A percentile compares a stretch with the other conserved stretches of the same genome.
These are phyloP conservation scores for Pachyuromys duprasi DNA, from an alignment of 2,797 vertebrate genomes.

Conservation along the genomic window DNA sequence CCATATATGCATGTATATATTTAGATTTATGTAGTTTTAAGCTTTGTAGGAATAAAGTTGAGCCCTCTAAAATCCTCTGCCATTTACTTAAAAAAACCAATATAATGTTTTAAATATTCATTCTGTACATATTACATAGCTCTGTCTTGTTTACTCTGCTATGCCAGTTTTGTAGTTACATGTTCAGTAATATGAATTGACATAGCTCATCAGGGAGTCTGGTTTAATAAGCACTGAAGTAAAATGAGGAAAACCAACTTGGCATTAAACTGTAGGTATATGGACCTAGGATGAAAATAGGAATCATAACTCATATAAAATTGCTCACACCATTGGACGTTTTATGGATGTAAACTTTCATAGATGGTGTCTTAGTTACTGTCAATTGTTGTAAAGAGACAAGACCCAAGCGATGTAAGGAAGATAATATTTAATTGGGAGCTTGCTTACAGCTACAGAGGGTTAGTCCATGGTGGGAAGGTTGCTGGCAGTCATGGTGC, in stretches of 20 bases:
- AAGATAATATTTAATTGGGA: neutral
- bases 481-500: too few relatives aligned
- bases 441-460: neutral
- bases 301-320: neutral
- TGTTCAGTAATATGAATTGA: neutral
- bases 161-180: neutral
- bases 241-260: conserved; percentile 23
- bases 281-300: neutral
- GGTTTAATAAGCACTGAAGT: neutral
- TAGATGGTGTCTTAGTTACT: neutral
- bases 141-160: conserved; percentile 15
- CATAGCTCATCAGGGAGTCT: neutral
- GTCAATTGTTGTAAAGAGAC: neutral
- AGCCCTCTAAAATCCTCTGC: neutral
- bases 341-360: neutral
- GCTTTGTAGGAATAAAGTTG: conserved; percentile 5
- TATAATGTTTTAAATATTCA: conserved; percentile 19
- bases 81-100: conserved; percentile 6
- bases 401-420: neutral
- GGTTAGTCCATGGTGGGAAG: neutral
- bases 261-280: neutral
- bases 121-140: neutral
- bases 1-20: neutral
- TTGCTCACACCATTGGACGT: neutral
- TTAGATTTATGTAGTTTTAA: conserved; percentile 38